Conservation (phyloP, 2,113 vertebrate species). For the Cololabis saira region DNA sequence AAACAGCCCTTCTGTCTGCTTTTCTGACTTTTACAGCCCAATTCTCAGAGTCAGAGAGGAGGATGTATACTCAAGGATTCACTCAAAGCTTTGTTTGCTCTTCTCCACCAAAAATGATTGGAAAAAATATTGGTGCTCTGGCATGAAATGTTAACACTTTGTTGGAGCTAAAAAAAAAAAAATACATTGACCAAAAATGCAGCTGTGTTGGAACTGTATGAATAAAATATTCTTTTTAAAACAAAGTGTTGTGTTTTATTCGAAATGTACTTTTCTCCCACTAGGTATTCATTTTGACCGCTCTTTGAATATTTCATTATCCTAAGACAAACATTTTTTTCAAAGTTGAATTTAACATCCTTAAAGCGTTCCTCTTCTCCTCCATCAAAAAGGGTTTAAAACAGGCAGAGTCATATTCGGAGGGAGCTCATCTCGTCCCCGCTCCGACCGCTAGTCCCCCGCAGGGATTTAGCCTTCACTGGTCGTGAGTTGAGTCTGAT, state of each 20-base stretch:
- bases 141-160: slow-evolving; percentile 48
- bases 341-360: slow-evolving; percentile 20
- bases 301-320: background rate
- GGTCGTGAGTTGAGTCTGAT: slow-evolving; percentile 76
- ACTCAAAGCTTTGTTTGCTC: slow-evolving; percentile 72
- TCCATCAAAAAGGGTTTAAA: slow-evolving; percentile 36
- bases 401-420: slow-evolving; percentile 30
- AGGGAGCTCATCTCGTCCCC: slow-evolving; percentile 48
- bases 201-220: slow-evolving; percentile 38
- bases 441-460: slow-evolving; percentile 36
- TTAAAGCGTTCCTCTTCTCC: slow-evolving; percentile 1
- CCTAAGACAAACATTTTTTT: slow-evolving; percentile 2
- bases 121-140: slow-evolving; percentile 56
- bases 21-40: slow-evolving; percentile 60
- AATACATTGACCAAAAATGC: background rate
- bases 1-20: slow-evolving; percentile 48
- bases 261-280: slow-evolving; percentile 7
- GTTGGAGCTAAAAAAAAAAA: slow-evolving; percentile 1
- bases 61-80: slow-evolving; percentile 67
- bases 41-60: slow-evolving; percentile 58
- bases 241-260: slow-evolving; percentile 34
- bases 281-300: background rate
- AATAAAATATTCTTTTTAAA: slow-evolving; percentile 53
- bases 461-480: slow-evolving; percentile 59
- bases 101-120: slow-evolving; percentile 54